These are phyloP conservation scores for Semaprochilodus insignis DNA, from an alignment of 2,797 vertebrate species.

Conservation along the genomic window DNA sequence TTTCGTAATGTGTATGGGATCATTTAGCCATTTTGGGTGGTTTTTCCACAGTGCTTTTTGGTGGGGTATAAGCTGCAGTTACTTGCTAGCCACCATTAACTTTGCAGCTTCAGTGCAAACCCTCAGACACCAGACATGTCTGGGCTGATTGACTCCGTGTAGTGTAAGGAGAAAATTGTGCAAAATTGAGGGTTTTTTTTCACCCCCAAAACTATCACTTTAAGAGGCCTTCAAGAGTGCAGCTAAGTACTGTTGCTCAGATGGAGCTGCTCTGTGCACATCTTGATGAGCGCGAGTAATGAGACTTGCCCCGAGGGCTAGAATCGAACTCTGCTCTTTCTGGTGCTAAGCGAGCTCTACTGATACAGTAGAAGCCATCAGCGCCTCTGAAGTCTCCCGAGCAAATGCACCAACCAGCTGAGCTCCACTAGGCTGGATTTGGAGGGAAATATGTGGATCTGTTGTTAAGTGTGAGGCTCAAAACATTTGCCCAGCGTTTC, in stretches of 20 bases:
- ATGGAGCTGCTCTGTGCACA: not conserved
- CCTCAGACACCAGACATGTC: not conserved
- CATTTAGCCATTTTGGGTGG: no score
- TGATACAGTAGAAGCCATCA: slow-evolving; percentile 7
- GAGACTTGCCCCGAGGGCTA: slow-evolving; percentile 36
- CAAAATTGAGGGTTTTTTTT: not conserved
- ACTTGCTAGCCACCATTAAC: not conserved
- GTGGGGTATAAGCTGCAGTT: no score
- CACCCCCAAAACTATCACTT: not conserved
- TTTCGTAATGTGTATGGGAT: no score
- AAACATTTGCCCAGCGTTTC: not conserved
- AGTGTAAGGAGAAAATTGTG: not conserved
- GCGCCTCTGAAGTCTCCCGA: slow-evolving; percentile 16
- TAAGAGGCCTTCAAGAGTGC: slow-evolving; percentile 4
- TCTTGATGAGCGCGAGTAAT: slow-evolving; percentile 11
- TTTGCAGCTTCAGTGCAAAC: not conserved
- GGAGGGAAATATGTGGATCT: slow-evolving; percentile 1
- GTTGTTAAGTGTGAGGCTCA: slow-evolving; percentile 1
- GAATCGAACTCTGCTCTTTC: slow-evolving; percentile 24
- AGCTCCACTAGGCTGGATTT: slow-evolving; percentile 15
- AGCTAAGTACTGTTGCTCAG: slow-evolving; percentile 1
- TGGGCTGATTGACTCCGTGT: not conserved
- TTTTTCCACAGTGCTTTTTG: no score
- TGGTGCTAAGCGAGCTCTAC: slow-evolving; percentile 34
- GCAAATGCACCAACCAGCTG: slow-evolving; percentile 16